Percentiles rank a stretch among this genome's conserved stretches.
Conservation (phyloP, 2,888 invertebrate species). For the Sthenelais limicola region DNA sequence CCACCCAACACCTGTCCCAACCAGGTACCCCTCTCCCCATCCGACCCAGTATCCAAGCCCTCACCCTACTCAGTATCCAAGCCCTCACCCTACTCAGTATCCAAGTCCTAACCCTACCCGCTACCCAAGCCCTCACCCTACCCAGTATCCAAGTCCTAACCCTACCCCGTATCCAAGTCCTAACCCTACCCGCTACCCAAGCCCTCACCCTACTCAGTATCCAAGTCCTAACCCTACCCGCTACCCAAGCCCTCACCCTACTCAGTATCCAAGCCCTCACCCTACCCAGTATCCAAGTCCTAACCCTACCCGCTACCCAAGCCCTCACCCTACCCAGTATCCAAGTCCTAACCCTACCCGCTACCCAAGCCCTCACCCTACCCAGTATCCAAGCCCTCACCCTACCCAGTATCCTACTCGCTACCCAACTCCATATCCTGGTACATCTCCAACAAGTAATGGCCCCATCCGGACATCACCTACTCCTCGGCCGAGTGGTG, state of each 20-base stretch:
- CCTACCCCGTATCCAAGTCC: conserved; percentile 1
- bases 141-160: background rate
- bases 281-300: no score
- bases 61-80: background rate
- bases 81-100: background rate
- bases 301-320: no score
- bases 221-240: background rate
- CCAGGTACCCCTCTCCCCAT: background rate
- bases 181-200: background rate
- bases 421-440: no score
- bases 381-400: no score
- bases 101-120: background rate
- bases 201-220: background rate
- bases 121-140: background rate
- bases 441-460: no score
- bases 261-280: background rate
- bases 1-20: no score
- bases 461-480: no score
- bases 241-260: conserved; percentile 10
- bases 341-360: no score
- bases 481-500: no score
- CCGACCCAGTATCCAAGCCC: background rate
- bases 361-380: no score
- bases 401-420: no score
- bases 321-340: no score